A percentile compares a stretch with the other conserved stretches of the same genome.
These are phyloP conservation scores for Cebidichthys violaceus DNA, from an alignment of 2,113 vertebrate genomes.

Conservation along the genomic window DNA sequence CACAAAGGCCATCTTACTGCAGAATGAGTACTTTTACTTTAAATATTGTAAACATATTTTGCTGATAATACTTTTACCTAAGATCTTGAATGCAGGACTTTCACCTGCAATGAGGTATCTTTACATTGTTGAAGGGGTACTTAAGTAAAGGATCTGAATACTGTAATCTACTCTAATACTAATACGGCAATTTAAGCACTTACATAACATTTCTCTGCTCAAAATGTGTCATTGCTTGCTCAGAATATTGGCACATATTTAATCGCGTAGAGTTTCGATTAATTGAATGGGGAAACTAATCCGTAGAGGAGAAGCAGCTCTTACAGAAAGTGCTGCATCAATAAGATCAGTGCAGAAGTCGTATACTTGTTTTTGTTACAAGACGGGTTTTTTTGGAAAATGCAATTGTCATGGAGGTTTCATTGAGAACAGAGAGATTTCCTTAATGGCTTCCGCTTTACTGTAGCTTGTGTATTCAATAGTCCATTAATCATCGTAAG, in stretches of 20 bases:
- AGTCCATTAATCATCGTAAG: constrained; percentile 39
- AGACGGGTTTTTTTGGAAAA: neutral
- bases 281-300: neutral
- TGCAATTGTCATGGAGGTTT: neutral
- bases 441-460: neutral
- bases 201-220: neutral
- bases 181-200: neutral
- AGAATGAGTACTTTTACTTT: neutral
- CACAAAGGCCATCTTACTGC: neutral
- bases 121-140: too few relatives aligned
- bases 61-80: neutral
- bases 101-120: neutral
- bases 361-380: neutral
- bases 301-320: neutral
- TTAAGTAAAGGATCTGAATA: too few relatives aligned
- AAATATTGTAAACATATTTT: neutral
- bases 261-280: neutral
- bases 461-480: constrained; percentile 1
- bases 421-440: neutral
- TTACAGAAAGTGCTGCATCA: neutral
- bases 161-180: too few relatives aligned
- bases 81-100: neutral
- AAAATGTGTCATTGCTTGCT: neutral
- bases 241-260: neutral
- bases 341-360: neutral